Evolutionary conservation across 2,113 vertebrate genomes (phyloP).

Genomic region (Capreolus pygargus): DNA sequence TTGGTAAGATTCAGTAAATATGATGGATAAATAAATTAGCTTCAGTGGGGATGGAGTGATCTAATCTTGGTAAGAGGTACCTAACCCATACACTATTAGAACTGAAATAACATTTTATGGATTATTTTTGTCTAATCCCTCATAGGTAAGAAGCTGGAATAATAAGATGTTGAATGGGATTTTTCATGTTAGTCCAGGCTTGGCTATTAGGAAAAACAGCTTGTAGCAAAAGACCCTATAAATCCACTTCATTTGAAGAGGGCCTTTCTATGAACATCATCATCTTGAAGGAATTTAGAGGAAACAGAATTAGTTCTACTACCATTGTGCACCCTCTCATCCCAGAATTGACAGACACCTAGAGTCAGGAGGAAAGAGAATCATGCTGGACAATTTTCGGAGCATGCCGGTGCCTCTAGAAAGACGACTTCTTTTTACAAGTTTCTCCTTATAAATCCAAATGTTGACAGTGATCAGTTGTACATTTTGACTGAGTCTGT

Average conservation of each 20-base stretch:
- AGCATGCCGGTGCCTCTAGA: neutral
- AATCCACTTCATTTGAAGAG: neutral
- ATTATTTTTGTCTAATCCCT: neutral
- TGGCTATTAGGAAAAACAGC: neutral
- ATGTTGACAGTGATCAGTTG: neutral
- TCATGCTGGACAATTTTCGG: neutral
- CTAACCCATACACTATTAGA: neutral
- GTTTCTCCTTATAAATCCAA: neutral
- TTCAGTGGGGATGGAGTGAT: neutral
- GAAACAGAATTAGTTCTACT: neutral
- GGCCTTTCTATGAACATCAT: neutral
- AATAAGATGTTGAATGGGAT: neutral
- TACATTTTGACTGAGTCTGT: neutral
- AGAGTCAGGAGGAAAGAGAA: neutral
- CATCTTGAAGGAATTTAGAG: neutral
- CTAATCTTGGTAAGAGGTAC: neutral
- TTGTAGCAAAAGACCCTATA: neutral
- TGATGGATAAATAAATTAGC: neutral
- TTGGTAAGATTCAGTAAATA: neutral
- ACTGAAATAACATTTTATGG: neutral
- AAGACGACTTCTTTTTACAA: neutral
- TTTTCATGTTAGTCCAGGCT: neutral
- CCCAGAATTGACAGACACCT: neutral
- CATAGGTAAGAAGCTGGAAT: neutral
- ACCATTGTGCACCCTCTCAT: neutral